phyloP scores from a whole-genome alignment of 2,113 vertebrate genomes.

The Tinamus guttatus region DNA sequence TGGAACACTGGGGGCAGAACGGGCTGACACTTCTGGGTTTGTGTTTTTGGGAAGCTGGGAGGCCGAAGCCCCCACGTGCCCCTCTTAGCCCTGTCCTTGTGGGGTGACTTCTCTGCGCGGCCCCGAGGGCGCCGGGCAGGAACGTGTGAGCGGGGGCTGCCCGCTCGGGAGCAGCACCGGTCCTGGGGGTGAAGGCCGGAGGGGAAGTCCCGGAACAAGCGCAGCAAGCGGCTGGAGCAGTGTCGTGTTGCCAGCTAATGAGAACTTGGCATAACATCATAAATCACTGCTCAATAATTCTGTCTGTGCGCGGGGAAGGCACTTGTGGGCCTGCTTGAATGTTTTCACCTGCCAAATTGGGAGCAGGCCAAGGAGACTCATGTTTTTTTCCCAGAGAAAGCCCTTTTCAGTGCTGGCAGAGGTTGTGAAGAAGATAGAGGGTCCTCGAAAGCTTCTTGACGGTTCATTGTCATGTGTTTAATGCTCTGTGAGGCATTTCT shows the following conservation, averaged over 20 bases:
- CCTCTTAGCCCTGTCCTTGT: rapidly evolving
- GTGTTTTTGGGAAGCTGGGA: neutral
- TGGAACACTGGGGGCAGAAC: rapidly evolving
- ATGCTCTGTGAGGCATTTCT: neutral
- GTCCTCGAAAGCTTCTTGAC: neutral
- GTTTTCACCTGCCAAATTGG: neutral
- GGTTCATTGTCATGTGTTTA: neutral
- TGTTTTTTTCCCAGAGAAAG: neutral
- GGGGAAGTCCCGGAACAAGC: neutral
- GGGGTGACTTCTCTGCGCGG: neutral
- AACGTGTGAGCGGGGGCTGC: rapidly evolving
- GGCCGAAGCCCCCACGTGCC: neutral
- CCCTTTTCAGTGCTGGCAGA: neutral
- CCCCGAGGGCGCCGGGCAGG: rapidly evolving
- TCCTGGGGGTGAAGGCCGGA: neutral
- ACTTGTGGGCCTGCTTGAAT: neutral
- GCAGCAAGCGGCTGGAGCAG: neutral
- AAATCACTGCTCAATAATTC: neutral
- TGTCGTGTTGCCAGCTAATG: neutral
- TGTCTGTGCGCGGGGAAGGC: neutral
- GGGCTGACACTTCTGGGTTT: neutral
- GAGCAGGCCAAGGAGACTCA: neutral
- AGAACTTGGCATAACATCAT: neutral
- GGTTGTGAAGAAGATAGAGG: neutral
- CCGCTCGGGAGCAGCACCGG: too few species aligned